These are phyloP conservation scores for Champsocephalus esox DNA, from an alignment of 2,797 vertebrate genomes.

Conservation along the genomic window DNA sequence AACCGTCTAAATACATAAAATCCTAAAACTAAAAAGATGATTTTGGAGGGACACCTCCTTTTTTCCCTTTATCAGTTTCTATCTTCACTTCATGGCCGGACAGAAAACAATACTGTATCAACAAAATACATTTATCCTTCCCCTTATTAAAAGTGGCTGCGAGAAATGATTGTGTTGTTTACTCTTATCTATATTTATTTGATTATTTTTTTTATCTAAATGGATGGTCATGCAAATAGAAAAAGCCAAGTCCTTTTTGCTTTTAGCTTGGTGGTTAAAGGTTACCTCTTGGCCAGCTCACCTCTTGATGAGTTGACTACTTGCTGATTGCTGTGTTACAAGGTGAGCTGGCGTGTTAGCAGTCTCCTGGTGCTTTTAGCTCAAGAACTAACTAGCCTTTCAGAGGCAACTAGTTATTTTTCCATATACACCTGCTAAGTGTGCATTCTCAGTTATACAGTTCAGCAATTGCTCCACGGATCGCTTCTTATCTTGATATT, in stretches of 20 bases:
- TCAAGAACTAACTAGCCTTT: constrained; percentile 13
- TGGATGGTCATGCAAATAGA: constrained; percentile 81
- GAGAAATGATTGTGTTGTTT: constrained; percentile 70
- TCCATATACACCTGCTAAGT: constrained; percentile 17
- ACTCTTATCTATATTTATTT: constrained; percentile 69
- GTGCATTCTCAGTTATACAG: constrained; percentile 36
- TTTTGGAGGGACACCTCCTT: constrained; percentile 61
- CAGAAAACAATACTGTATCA: constrained; percentile 67
- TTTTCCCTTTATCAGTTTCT: constrained; percentile 59
- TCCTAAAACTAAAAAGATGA: constrained; percentile 66
- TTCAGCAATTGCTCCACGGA: constrained; percentile 9
- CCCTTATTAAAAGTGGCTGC: constrained; percentile 63
- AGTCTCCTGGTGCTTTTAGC: constrained; percentile 24
- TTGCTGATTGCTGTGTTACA: constrained; percentile 33
- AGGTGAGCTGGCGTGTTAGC: constrained; percentile 43
- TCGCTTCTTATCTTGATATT: constrained; percentile 11
- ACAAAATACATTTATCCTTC: constrained; percentile 65
- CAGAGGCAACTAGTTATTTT: constrained; percentile 20
- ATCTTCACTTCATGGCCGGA: constrained; percentile 60
- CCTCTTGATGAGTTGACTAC: constrained; percentile 32
- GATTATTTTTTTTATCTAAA: constrained; percentile 70
- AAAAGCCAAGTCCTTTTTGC: constrained; percentile 65
- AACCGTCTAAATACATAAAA: constrained; percentile 63
- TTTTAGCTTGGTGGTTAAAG: constrained; percentile 44
- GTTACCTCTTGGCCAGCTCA: constrained; percentile 34